Conservation (phyloP, 2,797 vertebrate genomes). For the Calcarius lapponicus region DNA sequence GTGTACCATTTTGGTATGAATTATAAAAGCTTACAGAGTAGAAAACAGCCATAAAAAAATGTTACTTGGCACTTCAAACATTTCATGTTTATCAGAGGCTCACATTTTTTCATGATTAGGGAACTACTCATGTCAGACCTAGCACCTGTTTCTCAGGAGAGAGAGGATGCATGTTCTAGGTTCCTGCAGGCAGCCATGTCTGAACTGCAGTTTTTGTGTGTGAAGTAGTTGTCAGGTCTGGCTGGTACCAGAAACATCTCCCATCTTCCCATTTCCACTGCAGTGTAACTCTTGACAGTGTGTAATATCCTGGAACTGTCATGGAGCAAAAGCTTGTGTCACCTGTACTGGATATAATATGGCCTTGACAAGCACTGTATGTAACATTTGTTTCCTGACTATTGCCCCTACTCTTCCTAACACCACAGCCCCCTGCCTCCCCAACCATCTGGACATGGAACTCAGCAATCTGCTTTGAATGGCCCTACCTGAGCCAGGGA, state of each 20-base stretch:
- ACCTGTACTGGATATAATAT: neutral
- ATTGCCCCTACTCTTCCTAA: neutral
- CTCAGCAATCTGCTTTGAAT: neutral
- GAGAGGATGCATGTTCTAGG: neutral
- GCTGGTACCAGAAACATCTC: neutral
- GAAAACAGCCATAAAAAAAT: neutral
- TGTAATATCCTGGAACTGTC: neutral
- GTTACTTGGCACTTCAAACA: neutral
- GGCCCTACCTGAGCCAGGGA: neutral
- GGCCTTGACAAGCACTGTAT: neutral
- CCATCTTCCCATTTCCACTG: neutral
- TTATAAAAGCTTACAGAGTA: neutral
- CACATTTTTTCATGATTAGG: neutral
- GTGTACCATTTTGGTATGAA: neutral
- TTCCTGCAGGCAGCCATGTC: neutral
- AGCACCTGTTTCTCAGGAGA: neutral
- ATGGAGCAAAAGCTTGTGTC: neutral
- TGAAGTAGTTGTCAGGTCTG: neutral
- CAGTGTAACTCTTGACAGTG: neutral
- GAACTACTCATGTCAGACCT: neutral
- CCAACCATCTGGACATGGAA: neutral
- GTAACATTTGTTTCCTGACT: neutral
- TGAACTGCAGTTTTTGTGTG: neutral
- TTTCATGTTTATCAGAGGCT: neutral
- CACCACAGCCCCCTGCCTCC: neutral